phyloP scores from a whole-genome alignment of 2,113 vertebrate species.

The Thryonomys swinderianus region DNA sequence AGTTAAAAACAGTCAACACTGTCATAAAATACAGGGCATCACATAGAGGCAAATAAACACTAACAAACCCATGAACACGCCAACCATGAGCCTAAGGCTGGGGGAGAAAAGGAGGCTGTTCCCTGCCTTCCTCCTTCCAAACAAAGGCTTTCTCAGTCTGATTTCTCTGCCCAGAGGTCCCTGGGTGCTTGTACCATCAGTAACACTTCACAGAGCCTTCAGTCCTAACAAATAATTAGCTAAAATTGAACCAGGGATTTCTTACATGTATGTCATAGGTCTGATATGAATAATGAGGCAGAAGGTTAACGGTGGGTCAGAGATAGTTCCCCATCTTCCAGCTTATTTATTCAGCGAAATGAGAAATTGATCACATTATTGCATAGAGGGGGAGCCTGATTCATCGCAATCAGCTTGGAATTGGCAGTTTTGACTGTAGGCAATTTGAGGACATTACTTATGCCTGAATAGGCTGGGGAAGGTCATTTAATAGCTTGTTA shows the following conservation, averaged over 20 bases:
- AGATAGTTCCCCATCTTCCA: conserved; percentile 92
- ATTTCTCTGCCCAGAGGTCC: conserved; percentile 88
- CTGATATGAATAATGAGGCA: conserved; percentile 96
- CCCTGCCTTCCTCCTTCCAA: conserved; percentile 78
- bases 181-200: conserved; percentile 90
- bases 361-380: conserved; percentile 99
- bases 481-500: conserved; percentile 96
- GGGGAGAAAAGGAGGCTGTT: neutral
- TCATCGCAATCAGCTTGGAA: conserved; percentile 98
- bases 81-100: neutral
- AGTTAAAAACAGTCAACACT: conserved; percentile 4
- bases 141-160: conserved; percentile 81
- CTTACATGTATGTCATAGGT: conserved; percentile 89
- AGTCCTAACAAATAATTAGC: conserved; percentile 94
- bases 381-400: conserved; percentile 96
- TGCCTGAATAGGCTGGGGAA: conserved; percentile 92
- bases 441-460: conserved; percentile 95
- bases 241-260: conserved; percentile 92
- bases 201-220: conserved; percentile 90
- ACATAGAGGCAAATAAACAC: neutral
- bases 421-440: conserved; percentile 96
- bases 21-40: neutral
- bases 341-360: conserved; percentile 99
- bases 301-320: conserved; percentile 96
- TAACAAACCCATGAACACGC: fast-evolving